Percentiles rank a stretch among this genome's conserved stretches.
These are phyloP conservation scores for Phalanger gymnotis DNA, from an alignment of 2,797 vertebrate species.

Conservation along the genomic window DNA sequence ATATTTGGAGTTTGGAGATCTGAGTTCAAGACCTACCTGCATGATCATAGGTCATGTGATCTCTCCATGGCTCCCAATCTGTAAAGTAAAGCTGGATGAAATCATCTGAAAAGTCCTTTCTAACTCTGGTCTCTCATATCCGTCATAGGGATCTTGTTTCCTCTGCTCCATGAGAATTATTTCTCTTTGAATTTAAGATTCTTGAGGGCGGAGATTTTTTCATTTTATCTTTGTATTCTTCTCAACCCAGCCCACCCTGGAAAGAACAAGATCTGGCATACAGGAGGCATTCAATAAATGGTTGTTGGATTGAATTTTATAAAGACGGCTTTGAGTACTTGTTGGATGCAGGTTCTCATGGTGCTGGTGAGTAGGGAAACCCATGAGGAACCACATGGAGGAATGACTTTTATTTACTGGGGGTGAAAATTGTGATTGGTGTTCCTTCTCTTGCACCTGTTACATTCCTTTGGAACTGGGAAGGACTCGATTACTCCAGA, in stretches of 20 bases:
- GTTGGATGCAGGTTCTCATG: neutral
- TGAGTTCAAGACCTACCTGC: neutral
- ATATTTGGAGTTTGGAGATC: neutral
- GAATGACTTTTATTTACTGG: neutral
- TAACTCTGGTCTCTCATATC: neutral
- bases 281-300: neutral
- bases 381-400: neutral
- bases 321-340: neutral
- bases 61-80: neutral
- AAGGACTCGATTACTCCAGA: neutral
- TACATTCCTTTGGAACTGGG: neutral
- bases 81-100: neutral
- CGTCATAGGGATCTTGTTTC: neutral
- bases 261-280: neutral
- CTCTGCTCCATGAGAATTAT: neutral
- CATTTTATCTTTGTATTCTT: neutral
- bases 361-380: neutral
- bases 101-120: neutral
- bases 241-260: neutral
- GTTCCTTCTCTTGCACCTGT: neutral
- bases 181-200: neutral
- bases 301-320: neutral
- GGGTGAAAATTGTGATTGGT: neutral
- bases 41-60: neutral
- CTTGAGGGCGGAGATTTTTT: neutral